These are phyloP conservation scores for Cephus runcator DNA, from an alignment of 2,888 invertebrate genomes.

Conservation along the genomic window DNA sequence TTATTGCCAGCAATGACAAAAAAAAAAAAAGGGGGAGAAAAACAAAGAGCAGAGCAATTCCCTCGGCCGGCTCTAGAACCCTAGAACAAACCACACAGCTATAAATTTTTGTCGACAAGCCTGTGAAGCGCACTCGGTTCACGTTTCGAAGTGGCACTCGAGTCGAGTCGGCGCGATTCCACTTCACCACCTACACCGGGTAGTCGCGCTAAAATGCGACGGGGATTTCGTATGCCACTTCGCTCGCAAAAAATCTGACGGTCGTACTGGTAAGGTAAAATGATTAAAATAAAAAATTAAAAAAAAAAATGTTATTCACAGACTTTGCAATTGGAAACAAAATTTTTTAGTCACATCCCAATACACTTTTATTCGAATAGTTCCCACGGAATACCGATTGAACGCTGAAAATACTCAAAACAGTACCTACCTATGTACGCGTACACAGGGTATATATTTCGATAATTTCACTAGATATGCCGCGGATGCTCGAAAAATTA, in stretches of 20 bases:
- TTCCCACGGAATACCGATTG: background rate
- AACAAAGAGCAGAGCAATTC: background rate
- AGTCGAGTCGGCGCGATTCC: conserved; percentile 4
- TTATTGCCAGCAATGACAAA: background rate
- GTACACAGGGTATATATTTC: background rate
- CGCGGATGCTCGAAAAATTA: background rate
- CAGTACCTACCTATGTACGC: background rate
- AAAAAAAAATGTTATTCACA: background rate
- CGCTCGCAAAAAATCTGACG: background rate
- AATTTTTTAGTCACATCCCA: background rate
- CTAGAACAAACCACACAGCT: conserved; percentile 5
- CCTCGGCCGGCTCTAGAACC: background rate
- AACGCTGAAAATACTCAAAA: too few species aligned
- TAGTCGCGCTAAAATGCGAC: background rate
- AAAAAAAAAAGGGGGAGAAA: background rate
- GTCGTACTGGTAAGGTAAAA: background rate
- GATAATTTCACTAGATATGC: background rate
- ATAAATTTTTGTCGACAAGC: conserved; percentile 12
- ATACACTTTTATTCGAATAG: background rate
- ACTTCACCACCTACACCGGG: conserved; percentile 1
- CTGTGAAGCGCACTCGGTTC: conserved; percentile 6
- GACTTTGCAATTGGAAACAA: background rate
- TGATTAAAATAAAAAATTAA: background rate
- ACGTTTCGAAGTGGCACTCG: conserved; percentile 1
- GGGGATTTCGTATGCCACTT: background rate